These are phyloP conservation scores for Torymus tubicola DNA, from an alignment of 2,888 invertebrate genomes.

Conservation along the genomic window DNA sequence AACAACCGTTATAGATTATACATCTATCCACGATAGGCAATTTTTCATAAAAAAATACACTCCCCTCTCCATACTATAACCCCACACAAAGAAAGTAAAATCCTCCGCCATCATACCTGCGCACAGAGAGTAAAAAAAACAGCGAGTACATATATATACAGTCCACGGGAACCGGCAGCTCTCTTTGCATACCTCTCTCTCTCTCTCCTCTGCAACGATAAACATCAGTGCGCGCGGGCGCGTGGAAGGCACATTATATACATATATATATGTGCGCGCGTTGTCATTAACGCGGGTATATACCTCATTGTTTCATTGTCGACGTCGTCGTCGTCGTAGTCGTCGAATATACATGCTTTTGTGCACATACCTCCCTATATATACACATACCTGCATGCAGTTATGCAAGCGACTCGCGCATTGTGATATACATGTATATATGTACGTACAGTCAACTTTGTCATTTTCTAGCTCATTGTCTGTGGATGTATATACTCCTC, in stretches of 20 bases:
- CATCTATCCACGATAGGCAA: too few species aligned
- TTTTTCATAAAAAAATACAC: too few species aligned
- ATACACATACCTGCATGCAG: too few species aligned
- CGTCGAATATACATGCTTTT: too few species aligned
- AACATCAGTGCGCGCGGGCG: conserved; percentile 37
- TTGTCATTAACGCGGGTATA: conserved; percentile 35
- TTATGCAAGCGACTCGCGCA: conserved; percentile 29
- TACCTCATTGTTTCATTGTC: conserved; percentile 52
- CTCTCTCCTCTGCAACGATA: conserved; percentile 12
- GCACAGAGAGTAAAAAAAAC: too few species aligned
- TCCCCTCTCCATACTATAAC: too few species aligned
- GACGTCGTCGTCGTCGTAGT: not conserved
- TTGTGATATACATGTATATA: not conserved
- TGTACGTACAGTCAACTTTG: conserved; percentile 36
- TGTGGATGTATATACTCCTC: not conserved
- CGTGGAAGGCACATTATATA: conserved; percentile 15
- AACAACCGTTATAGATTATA: too few species aligned
- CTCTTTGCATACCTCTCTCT: too few species aligned
- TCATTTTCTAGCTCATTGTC: conserved; percentile 49
- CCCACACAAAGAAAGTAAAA: too few species aligned
- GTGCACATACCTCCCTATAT: too few species aligned
- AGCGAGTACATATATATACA: not conserved
- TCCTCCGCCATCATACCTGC: too few species aligned
- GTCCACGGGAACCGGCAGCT: too few species aligned
- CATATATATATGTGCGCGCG: not conserved